Evolutionary conservation across 2,888 invertebrate genomes (phyloP).

Genomic region (Tetropium fuscum): DNA sequence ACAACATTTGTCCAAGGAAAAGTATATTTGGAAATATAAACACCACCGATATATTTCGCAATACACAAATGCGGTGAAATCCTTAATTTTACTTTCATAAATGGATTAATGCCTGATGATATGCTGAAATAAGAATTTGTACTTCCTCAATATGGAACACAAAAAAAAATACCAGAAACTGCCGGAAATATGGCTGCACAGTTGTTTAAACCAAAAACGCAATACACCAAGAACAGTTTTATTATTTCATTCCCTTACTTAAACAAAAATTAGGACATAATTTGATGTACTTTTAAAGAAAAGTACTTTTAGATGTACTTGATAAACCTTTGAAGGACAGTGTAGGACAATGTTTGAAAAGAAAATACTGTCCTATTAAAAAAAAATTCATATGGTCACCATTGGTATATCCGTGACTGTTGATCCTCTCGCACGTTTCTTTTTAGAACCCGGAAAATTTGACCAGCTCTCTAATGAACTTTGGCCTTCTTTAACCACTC

Average conservation of each 20-base stretch:
- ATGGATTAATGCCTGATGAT: background rate
- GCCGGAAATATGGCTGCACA: background rate
- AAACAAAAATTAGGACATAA: no score
- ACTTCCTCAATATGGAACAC: background rate
- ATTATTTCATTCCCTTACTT: background rate
- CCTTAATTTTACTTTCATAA: slow-evolving; percentile 8
- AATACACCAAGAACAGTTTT: background rate
- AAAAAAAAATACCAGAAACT: background rate
- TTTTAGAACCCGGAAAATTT: no score
- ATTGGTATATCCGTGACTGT: no score
- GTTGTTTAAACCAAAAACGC: background rate
- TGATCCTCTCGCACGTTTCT: no score
- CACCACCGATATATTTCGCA: slow-evolving; percentile 3
- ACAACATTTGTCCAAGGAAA: no score
- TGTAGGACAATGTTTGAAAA: background rate
- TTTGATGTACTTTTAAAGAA: background rate
- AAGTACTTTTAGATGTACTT: slow-evolving; percentile 1
- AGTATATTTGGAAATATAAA: slow-evolving; percentile 11
- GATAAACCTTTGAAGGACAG: background rate
- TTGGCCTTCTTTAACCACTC: no score
- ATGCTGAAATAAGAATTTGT: background rate
- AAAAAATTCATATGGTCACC: no score
- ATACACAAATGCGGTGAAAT: slow-evolving; percentile 3
- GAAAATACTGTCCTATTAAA: background rate
- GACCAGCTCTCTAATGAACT: no score